Evolutionary conservation across 2,797 vertebrate genomes (phyloP).

Genomic region (Stomatorhinus walkeri): DNA sequence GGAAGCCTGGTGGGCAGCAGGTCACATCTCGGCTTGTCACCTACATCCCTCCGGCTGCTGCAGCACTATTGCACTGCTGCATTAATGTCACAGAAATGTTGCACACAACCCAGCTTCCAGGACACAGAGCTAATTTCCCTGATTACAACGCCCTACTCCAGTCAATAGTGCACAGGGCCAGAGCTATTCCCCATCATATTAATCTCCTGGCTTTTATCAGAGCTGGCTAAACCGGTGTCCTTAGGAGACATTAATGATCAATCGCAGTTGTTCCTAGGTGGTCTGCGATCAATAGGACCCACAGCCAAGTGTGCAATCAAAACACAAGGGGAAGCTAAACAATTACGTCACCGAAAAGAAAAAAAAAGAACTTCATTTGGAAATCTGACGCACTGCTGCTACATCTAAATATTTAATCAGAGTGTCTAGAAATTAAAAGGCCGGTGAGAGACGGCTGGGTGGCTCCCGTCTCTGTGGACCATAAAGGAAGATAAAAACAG

Average conservation of each 20-base stretch:
- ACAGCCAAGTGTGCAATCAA: not conserved
- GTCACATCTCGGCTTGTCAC: not conserved
- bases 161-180: slow-evolving; percentile 44
- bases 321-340: not conserved
- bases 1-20: not conserved
- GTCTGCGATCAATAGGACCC: slow-evolving; percentile 35
- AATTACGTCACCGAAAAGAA: slow-evolving; percentile 28
- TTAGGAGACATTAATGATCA: slow-evolving; percentile 43
- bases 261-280: slow-evolving; percentile 36
- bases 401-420: slow-evolving; percentile 63
- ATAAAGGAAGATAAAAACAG: slow-evolving; percentile 13
- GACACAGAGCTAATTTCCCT: not conserved
- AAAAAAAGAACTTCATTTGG: slow-evolving; percentile 45
- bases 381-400: slow-evolving; percentile 56
- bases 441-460: slow-evolving; percentile 27
- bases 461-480: slow-evolving; percentile 6
- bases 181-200: slow-evolving; percentile 41
- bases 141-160: slow-evolving; percentile 16
- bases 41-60: not conserved
- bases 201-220: slow-evolving; percentile 39
- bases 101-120: not conserved
- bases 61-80: not conserved
- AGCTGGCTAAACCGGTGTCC: slow-evolving; percentile 17
- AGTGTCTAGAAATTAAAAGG: slow-evolving; percentile 55
- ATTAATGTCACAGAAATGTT: not conserved